phyloP scores from a whole-genome alignment of 2,113 vertebrate genomes.

The Sander vitreus region DNA sequence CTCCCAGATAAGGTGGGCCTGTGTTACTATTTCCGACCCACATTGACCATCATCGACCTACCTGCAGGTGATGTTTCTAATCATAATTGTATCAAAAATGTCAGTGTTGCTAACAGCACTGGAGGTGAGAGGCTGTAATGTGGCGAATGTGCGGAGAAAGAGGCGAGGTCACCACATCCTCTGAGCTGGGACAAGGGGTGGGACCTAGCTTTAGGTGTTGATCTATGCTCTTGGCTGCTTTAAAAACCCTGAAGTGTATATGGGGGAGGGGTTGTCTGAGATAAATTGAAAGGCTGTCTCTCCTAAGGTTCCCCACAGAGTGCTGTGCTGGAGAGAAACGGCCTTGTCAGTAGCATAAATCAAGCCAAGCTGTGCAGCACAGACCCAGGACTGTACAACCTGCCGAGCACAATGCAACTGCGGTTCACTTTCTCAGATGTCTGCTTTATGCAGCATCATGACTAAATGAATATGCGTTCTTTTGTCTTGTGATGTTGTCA shows the following conservation, averaged over 20 bases:
- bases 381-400: slow-evolving; percentile 66
- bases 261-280: slow-evolving; percentile 69
- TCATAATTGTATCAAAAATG: slow-evolving; percentile 77
- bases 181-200: slow-evolving; percentile 67
- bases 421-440: slow-evolving; percentile 31
- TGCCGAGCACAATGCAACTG: slow-evolving; percentile 16
- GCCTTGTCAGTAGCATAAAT: slow-evolving; percentile 85
- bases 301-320: slow-evolving; percentile 72
- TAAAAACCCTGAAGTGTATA: slow-evolving; percentile 71
- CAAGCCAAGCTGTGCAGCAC: slow-evolving; percentile 75
- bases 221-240: slow-evolving; percentile 75
- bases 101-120: slow-evolving; percentile 45
- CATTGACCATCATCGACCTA: slow-evolving; percentile 67
- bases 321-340: slow-evolving; percentile 76
- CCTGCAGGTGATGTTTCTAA: slow-evolving; percentile 73
- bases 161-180: slow-evolving; percentile 79
- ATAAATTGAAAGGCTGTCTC: slow-evolving; percentile 84
- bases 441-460: slow-evolving; percentile 25
- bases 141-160: slow-evolving; percentile 50
- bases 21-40: slow-evolving; percentile 40
- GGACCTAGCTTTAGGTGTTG: slow-evolving; percentile 65
- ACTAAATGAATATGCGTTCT: slow-evolving; percentile 17
- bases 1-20: slow-evolving; percentile 65
- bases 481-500: slow-evolving; percentile 41
- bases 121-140: slow-evolving; percentile 43